Evolutionary conservation across 2,113 vertebrate species (phyloP), one percentile per base, ranked within the genome.

Genomic region (Isichthys henryi): DNA sequence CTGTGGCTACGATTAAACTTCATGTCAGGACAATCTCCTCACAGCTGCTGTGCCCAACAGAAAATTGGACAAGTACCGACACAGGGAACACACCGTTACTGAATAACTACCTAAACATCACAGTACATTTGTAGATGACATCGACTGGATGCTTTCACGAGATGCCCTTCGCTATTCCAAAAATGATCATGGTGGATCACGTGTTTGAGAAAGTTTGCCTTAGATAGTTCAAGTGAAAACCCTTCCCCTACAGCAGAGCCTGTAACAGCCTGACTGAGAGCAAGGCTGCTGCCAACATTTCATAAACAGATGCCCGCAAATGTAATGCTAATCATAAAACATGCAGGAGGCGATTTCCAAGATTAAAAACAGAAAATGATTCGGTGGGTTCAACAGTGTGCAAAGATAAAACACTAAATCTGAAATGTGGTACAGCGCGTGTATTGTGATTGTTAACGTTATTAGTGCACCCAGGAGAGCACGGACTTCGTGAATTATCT

Each of bases 51-150:
- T 13, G n/a, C n/a, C 62, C 62, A 66, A 31, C n/a, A 66, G n/a
- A 31, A 66, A 8, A 66, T 66, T 27, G 62, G 62, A 66, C 62
- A 70, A 31, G 27, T 70, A 31, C n/a, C 3, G 62, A 70, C 62
- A 70, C 62, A 88, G 70, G 35, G 70, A 31, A 91, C 92, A 86
- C 92, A 92, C 15, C 23, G 43, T 83, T 43, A 19, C 7, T 83
- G 80, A 83, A 83, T 83, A 46, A 7, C 82, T 10, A 84, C 46
- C 45, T 46, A 48, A 84, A 84, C 46, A 70, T 70, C 62, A 31
- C 9, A 31, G 62, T 5, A 13, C 13, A 70, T 13, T 8, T 27
- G 62, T 31, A 80, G 74, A 80, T 43, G 15, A 17, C 31, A 80
- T 43, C 35, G 35, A 15, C 74, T 43, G 31, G 13, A 17, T 17